These are phyloP conservation scores for Melierax canorus DNA, from an alignment of 2,113 vertebrate genomes.

Conservation along the genomic window DNA sequence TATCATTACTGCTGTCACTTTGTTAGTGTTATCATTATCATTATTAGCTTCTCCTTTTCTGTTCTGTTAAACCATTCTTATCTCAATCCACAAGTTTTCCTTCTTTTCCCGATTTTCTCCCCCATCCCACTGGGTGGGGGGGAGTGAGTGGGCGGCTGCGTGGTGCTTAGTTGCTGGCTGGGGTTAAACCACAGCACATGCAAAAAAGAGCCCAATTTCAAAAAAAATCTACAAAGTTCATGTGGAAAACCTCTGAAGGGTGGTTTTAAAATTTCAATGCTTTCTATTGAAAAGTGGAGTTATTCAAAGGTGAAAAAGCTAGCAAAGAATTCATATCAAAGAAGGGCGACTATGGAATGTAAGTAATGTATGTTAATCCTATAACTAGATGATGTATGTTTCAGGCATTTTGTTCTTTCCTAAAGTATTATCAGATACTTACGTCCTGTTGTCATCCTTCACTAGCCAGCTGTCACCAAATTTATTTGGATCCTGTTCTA, in stretches of 20 bases:
- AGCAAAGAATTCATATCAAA: not conserved
- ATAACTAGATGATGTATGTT: not conserved
- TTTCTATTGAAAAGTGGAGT: not conserved
- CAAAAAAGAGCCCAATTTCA: not conserved
- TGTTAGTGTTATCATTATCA: too few species aligned
- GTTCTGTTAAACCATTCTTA: too few species aligned
- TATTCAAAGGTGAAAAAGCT: not conserved
- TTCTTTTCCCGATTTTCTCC: too few species aligned
- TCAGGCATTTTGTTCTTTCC: not conserved
- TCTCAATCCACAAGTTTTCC: too few species aligned
- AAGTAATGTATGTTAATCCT: not conserved
- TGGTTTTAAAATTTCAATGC: not conserved
- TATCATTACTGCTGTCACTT: too few species aligned
- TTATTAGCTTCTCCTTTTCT: too few species aligned
- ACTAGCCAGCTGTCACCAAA: slow-evolving; percentile 73
- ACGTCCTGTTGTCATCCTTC: not conserved
- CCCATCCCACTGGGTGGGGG: too few species aligned
- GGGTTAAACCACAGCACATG: not conserved
- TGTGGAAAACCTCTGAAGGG: not conserved
- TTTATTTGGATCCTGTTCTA: slow-evolving; percentile 38
- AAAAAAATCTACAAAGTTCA: not conserved
- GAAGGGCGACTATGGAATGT: not conserved
- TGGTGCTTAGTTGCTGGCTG: too few species aligned
- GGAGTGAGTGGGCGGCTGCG: too few species aligned
- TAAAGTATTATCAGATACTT: not conserved